phyloP scores from a whole-genome alignment of 2,888 invertebrate species.

The Coleophora deauratella region DNA sequence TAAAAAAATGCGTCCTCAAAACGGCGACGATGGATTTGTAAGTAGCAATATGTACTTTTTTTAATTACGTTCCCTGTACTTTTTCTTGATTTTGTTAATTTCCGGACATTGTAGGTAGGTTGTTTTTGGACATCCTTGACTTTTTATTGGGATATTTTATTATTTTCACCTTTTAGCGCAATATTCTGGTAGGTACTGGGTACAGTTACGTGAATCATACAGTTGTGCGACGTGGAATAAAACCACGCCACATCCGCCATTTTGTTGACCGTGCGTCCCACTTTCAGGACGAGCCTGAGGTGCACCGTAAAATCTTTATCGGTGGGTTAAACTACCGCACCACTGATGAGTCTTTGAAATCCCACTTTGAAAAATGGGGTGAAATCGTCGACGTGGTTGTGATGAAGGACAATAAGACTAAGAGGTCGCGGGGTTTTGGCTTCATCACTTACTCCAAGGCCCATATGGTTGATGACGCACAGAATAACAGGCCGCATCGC shows the following conservation, averaged over 20 bases:
- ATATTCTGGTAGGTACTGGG: too few species aligned
- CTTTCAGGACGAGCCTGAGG: conserved; percentile 82
- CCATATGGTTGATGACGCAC: conserved; percentile 97
- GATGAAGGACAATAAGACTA: conserved; percentile 96
- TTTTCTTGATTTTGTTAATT: conserved; percentile 1
- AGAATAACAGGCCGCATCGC: conserved; percentile 90
- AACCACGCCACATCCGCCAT: conserved; percentile 49
- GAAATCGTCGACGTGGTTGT: conserved; percentile 97
- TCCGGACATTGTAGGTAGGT: background rate
- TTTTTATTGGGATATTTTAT: background rate
- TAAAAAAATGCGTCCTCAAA: conserved; percentile 37
- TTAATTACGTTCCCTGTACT: background rate
- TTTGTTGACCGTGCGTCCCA: conserved; percentile 51
- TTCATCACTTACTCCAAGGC: conserved; percentile 97
- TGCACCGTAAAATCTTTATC: conserved; percentile 94
- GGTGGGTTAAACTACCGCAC: conserved; percentile 96
- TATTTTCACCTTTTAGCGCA: too few species aligned
- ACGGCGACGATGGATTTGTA: conserved; percentile 66
- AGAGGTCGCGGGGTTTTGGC: conserved; percentile 97
- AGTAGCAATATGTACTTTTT: conserved; percentile 28
- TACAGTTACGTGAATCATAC: background rate
- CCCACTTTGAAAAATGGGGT: conserved; percentile 98
- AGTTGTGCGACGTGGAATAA: conserved; percentile 2
- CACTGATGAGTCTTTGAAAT: conserved; percentile 92
- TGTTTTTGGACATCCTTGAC: background rate